Evolutionary conservation across 2,113 vertebrate species (phyloP).

Genomic region (Peromyscus polionotus): DNA sequence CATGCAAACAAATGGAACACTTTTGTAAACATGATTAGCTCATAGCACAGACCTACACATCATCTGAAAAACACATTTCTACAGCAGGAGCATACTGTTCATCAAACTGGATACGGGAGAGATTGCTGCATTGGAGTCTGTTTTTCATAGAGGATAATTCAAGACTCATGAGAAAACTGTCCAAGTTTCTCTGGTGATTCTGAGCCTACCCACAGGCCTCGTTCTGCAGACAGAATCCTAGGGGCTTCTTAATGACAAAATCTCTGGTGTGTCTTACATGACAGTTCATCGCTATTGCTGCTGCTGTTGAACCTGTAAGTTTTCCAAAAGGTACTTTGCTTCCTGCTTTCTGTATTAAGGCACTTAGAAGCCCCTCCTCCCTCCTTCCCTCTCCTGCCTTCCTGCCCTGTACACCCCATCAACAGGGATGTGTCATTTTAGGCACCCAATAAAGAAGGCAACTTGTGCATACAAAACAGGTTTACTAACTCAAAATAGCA

Average conservation of each 20-base stretch:
- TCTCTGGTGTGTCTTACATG: not conserved
- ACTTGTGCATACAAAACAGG: not conserved
- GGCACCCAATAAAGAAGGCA: not conserved
- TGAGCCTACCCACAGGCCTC: not conserved
- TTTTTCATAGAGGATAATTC: constrained; percentile 13
- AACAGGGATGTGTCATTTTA: not conserved
- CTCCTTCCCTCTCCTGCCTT: not conserved
- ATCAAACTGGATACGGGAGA: not conserved
- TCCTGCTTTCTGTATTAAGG: not conserved
- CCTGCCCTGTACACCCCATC: not conserved
- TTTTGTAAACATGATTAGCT: not conserved
- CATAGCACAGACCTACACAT: not conserved
- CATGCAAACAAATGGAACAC: not conserved
- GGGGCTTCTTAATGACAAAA: not conserved
- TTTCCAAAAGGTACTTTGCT: not conserved
- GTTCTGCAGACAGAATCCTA: not conserved
- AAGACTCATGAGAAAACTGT: constrained; percentile 7
- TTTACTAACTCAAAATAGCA: not conserved
- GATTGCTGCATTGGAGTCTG: not conserved
- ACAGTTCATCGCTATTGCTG: not conserved
- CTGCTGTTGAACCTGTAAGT: not conserved
- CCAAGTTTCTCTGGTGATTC: not conserved
- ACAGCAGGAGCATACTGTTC: not conserved
- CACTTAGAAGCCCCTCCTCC: not conserved
- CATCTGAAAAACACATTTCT: constrained; percentile 29